A percentile compares a stretch with the other conserved stretches of the same genome.
Evolutionary conservation across 2,113 vertebrate species (phyloP).

Genomic region (Butastur rufipennis): DNA sequence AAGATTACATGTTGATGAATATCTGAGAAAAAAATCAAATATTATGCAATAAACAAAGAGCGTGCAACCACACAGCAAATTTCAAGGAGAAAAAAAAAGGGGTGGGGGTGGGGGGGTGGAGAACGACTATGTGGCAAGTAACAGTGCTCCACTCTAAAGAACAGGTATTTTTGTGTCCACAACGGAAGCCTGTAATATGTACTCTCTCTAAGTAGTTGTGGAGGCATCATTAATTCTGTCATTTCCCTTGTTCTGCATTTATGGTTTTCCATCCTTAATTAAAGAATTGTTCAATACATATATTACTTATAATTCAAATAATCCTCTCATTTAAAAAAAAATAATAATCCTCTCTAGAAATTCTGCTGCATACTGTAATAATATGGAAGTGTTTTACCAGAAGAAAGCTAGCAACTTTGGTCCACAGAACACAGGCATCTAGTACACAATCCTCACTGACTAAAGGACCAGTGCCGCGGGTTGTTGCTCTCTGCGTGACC

Average conservation of each 20-base stretch:
- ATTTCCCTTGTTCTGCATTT: background rate
- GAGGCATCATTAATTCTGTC: background rate
- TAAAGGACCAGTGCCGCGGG: background rate
- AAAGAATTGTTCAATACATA: background rate
- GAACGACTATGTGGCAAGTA: background rate
- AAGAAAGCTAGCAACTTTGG: background rate
- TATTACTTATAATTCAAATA: background rate
- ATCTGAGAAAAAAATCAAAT: background rate
- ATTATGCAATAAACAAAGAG: background rate
- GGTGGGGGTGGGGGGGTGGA: no score
- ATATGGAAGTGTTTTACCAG: background rate
- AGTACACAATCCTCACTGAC: background rate
- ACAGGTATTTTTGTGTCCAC: background rate
- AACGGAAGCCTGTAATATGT: fast-evolving
- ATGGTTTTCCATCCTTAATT: background rate
- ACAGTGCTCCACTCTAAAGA: background rate
- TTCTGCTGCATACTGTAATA: background rate
- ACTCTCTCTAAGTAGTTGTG: background rate
- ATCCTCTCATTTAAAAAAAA: background rate
- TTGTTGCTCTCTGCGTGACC: fast-evolving
- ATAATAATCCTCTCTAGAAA: background rate
- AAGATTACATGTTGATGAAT: background rate
- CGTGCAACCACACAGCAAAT: background rate
- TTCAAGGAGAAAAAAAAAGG: background rate
- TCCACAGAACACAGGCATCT: background rate